These are phyloP conservation scores for Phymorhynchus buccinoides DNA, from an alignment of 1,140 invertebrate species.

Conservation along the genomic window DNA sequence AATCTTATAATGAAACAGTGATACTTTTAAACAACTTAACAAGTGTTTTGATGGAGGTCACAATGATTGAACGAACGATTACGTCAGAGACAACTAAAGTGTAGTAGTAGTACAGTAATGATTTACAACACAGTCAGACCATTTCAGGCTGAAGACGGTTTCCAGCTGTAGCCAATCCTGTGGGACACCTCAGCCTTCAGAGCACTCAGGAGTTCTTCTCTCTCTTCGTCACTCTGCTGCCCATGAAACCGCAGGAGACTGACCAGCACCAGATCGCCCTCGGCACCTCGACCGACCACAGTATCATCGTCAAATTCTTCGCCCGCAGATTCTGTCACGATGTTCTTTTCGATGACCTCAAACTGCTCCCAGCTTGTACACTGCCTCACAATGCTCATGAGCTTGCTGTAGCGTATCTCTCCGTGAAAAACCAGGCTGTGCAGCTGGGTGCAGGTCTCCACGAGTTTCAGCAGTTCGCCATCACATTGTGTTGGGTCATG, in stretches of 20 bases:
- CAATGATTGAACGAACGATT: no score
- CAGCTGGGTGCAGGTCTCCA: slow-evolving; percentile 37
- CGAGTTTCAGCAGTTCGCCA: slow-evolving; percentile 35
- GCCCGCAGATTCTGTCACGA: slow-evolving; percentile 37
- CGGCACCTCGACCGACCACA: slow-evolving; percentile 39
- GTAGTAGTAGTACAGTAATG: no score
- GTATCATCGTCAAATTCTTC: slow-evolving; percentile 46
- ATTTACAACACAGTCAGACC: neutral
- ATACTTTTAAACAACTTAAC: no score
- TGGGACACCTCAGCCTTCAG: slow-evolving; percentile 36
- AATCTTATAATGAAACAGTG: no score
- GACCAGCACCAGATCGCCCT: slow-evolving; percentile 43
- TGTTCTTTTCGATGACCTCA: slow-evolving; percentile 45
- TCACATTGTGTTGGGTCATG: slow-evolving; percentile 46
- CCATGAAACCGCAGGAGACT: slow-evolving; percentile 43
- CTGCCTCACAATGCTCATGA: slow-evolving; percentile 36
- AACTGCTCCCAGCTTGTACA: slow-evolving; percentile 42
- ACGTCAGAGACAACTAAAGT: no score
- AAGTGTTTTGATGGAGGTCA: no score
- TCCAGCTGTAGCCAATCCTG: slow-evolving; percentile 12
- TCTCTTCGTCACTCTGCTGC: slow-evolving; percentile 35
- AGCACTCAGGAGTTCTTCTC: slow-evolving; percentile 9
- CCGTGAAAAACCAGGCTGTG: slow-evolving; percentile 51
- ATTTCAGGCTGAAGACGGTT: neutral
- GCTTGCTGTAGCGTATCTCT: slow-evolving; percentile 37